phyloP scores from a whole-genome alignment of 2,888 invertebrate genomes.

The Netelia fuscicornis region DNA sequence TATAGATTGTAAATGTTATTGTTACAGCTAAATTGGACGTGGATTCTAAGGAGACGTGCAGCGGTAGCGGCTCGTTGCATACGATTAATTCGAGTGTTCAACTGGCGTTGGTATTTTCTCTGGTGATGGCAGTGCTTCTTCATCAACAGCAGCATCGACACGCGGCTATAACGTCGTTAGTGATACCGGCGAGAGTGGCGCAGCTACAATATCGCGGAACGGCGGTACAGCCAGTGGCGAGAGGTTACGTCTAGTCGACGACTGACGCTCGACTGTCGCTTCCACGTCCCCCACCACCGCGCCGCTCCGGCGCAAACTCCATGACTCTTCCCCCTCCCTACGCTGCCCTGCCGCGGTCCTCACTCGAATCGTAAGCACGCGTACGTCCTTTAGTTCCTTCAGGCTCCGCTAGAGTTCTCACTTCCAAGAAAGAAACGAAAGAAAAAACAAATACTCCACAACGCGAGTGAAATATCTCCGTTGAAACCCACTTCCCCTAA shows the following conservation, averaged over 20 bases:
- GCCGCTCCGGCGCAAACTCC: slow-evolving; percentile 36
- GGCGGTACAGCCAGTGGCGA: slow-evolving; percentile 71
- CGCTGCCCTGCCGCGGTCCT: slow-evolving; percentile 15
- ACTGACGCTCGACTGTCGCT: slow-evolving; percentile 43
- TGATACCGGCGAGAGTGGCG: slow-evolving; percentile 53
- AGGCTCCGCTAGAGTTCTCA: slow-evolving; percentile 48
- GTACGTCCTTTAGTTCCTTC: slow-evolving; percentile 48
- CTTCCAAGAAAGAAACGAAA: slow-evolving; percentile 14
- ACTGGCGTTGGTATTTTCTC: slow-evolving; percentile 75
- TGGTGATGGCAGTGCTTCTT: slow-evolving; percentile 69
- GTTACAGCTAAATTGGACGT: slow-evolving; percentile 82
- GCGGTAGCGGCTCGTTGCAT: slow-evolving; percentile 73
- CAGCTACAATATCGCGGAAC: slow-evolving; percentile 53
- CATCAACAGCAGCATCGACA: slow-evolving; percentile 63
- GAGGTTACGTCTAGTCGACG: slow-evolving; percentile 80
- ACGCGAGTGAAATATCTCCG: slow-evolving; percentile 12
- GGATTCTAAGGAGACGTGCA: slow-evolving; percentile 80
- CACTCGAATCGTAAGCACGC: slow-evolving; percentile 41
- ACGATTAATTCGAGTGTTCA: slow-evolving; percentile 70
- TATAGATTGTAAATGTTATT: slow-evolving; percentile 48
- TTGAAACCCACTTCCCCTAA: background rate
- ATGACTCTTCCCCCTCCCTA: slow-evolving; percentile 13
- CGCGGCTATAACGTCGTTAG: slow-evolving; percentile 59
- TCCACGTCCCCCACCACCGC: slow-evolving; percentile 26
- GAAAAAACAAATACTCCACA: slow-evolving; percentile 4